Evolutionary conservation across 1,140 invertebrate genomes (phyloP), one percentile per base, ranked within the genome.

Genomic region (Neuroterus valhalla): DNA sequence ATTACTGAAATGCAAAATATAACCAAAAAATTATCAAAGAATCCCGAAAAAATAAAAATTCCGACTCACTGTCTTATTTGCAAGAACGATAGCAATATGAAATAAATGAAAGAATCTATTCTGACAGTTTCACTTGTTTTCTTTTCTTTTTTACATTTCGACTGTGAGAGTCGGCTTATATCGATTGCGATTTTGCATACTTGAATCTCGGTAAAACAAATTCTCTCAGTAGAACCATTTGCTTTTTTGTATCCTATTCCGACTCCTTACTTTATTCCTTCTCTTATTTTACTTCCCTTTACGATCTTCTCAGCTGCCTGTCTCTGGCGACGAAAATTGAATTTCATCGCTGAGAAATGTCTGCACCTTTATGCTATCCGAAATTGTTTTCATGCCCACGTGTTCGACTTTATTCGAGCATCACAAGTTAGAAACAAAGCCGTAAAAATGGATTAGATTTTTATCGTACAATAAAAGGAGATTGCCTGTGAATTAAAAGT

Each of bases 321-420:
- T 26, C 26, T 55, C 52, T 67, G 45, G 55, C 48, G 67, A 71
- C 45, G 66, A 76, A 76, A 76, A 76, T 76, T 74, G 71, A 76
- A 76, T 76, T 76, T 21, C 50, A 69, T 76, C 73, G 71, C 23
- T 72, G 67, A 70, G 21, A 76, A 71, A 14, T 62, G 55, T 68
- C 45, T 31, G 31, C 74, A 66, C 50, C 45, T n/a, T 26, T 48
- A 52, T 52, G 12, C 19, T 10, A 52, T 26, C 50, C 50, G 23
- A 52, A 52, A 52, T 52, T 23, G 50, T 52, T 52, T 52, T 26
- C 17, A 52, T 10, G 19, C 50, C 17, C 19, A 52, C 23, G 19
- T 26, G 50, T 21, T 23, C 1, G 5, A 52, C 10, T 5, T 52
- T 52, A 52, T 52, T 52, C 23, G 31, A 38, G 6, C 5, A 38